Evolutionary conservation across 2,797 vertebrate genomes (phyloP).

Genomic region (Chiroxiphia lanceolata): DNA sequence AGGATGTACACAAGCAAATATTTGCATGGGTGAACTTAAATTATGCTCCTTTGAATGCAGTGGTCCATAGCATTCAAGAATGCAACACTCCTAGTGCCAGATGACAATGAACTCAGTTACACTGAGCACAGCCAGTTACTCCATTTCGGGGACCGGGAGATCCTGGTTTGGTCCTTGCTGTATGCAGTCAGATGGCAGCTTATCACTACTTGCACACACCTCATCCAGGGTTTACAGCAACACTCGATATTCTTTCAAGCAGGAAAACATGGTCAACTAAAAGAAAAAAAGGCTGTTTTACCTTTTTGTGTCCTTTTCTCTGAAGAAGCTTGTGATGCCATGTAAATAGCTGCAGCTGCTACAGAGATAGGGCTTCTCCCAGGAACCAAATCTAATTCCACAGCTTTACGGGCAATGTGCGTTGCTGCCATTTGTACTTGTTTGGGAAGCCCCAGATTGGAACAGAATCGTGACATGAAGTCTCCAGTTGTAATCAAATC

Average conservation of each 20-base stretch:
- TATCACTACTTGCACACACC: background rate
- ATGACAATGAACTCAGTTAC: background rate
- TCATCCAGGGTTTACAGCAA: background rate
- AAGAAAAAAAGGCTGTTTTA: conserved; percentile 35
- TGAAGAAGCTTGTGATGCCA: conserved; percentile 98
- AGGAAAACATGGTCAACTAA: background rate
- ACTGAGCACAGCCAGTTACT: background rate
- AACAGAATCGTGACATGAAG: conserved; percentile 97
- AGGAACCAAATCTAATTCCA: conserved; percentile 95
- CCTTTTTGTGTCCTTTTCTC: conserved; percentile 99
- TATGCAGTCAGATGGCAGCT: background rate
- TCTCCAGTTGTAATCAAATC: conserved; percentile 98
- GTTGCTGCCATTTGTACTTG: conserved; percentile 99
- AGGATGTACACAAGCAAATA: background rate
- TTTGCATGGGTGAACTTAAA: background rate
- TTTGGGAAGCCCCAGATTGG: conserved; percentile 95
- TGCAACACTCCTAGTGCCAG: background rate
- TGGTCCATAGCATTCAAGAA: background rate
- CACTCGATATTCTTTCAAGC: background rate
- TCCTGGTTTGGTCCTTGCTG: background rate
- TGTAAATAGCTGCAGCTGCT: conserved; percentile 97
- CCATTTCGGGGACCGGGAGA: background rate
- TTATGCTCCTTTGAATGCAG: background rate
- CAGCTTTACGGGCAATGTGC: conserved; percentile 93
- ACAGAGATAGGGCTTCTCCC: conserved; percentile 97